Evolutionary conservation across 1,140 invertebrate genomes (phyloP).

Genomic region (Rhyzopertha dominica): DNA sequence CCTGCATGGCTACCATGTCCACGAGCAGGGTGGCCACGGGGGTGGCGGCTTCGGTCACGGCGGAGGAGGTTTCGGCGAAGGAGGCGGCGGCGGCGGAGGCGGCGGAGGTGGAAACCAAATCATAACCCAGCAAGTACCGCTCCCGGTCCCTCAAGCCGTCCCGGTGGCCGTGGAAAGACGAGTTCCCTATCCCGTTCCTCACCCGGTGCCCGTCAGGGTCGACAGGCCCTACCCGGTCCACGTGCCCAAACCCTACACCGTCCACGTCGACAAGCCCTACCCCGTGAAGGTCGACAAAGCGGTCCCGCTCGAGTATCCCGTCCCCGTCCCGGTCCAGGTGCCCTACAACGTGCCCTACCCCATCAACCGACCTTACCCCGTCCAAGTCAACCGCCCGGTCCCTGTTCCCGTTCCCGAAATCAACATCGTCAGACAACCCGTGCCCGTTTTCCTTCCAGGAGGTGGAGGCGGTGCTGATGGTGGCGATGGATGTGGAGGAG

Average conservation of each 20-base stretch:
- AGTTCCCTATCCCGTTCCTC: too few relatives aligned
- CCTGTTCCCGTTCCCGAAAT: slow-evolving; percentile 46
- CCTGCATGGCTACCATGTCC: too few relatives aligned
- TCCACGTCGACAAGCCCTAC: slow-evolving; percentile 49
- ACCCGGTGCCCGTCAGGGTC: too few relatives aligned
- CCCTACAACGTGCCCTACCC: slow-evolving; percentile 55
- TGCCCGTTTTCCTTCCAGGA: slow-evolving; percentile 49
- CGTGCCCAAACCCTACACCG: slow-evolving; percentile 38
- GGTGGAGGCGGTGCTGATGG: slow-evolving; percentile 24
- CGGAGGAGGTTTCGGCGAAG: too few relatives aligned
- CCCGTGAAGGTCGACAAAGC: slow-evolving; percentile 53
- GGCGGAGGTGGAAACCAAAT: too few relatives aligned
- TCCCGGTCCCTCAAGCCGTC: too few relatives aligned
- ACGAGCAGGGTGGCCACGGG: too few relatives aligned
- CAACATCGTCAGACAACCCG: slow-evolving; percentile 53
- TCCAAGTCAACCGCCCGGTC: slow-evolving; percentile 38
- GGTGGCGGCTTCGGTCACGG: too few relatives aligned
- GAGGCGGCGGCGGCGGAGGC: too few relatives aligned
- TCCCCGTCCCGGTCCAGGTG: slow-evolving; percentile 51
- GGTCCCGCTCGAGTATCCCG: slow-evolving; percentile 55
- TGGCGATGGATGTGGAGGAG: slow-evolving; percentile 18
- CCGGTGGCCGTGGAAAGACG: too few relatives aligned
- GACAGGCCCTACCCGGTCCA: slow-evolving; percentile 38
- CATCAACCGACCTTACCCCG: slow-evolving; percentile 42
- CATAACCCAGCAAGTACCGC: too few relatives aligned